Conservation (phyloP, 2,797 vertebrate genomes). For the Etheostoma nigrum region DNA sequence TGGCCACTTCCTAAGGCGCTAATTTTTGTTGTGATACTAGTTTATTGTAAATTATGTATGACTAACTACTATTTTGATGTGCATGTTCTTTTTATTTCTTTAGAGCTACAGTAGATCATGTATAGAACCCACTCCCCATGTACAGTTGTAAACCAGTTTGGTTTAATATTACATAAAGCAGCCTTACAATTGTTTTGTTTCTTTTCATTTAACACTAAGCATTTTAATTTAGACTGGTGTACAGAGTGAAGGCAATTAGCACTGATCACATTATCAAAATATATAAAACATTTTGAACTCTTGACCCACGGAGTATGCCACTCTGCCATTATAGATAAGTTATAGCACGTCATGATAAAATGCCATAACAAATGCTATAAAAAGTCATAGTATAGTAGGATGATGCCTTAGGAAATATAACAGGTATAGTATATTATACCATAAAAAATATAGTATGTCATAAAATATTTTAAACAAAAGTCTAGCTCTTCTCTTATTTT, state of each 20-base stretch:
- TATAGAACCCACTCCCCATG: slow-evolving; percentile 13
- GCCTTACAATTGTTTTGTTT: slow-evolving; percentile 1
- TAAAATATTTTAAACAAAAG: too few species aligned
- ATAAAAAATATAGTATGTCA: too few species aligned
- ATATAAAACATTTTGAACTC: not conserved
- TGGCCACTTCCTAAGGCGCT: slow-evolving; percentile 1
- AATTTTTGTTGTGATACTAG: slow-evolving; percentile 15
- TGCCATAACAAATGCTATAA: too few species aligned
- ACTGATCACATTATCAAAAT: not conserved
- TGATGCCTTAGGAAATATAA: too few species aligned
- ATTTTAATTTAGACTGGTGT: not conserved
- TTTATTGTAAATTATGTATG: slow-evolving; percentile 67
- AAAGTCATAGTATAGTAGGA: too few species aligned
- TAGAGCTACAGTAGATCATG: slow-evolving; percentile 21
- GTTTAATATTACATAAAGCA: slow-evolving; percentile 41
- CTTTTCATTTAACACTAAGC: slow-evolving; percentile 14
- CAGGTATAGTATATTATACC: too few species aligned
- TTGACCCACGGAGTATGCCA: not conserved
- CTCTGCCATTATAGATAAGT: too few species aligned
- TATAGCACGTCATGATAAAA: too few species aligned
- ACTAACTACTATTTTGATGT: slow-evolving; percentile 52
- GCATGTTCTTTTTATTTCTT: slow-evolving; percentile 12
- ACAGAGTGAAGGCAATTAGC: not conserved
- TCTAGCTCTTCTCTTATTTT: too few species aligned
- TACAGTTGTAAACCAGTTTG: slow-evolving; percentile 45